Base-by-base conservation (phyloP, 2,113 vertebrate genomes). In the Hippoglossus stenolepis region DNA sequence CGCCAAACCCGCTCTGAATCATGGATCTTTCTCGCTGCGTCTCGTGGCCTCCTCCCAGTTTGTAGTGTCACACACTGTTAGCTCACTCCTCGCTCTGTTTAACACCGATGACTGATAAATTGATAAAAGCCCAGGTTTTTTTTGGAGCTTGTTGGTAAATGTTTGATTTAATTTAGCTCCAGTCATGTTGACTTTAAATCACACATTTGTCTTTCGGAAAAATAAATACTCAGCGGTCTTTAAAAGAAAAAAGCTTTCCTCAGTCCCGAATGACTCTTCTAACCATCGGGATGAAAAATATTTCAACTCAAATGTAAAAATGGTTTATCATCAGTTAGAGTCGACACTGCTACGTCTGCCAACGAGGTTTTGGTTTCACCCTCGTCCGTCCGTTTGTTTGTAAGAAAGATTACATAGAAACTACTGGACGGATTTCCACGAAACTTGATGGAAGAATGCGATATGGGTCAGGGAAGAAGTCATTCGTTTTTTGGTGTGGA, bases 1-100 rank as follows among this genome's bases (percentile, higher is more conserved):
- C 58, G 81, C 71, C 82, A 85, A 85, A 69, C 54, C 47, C 18
- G 2, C 43, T 64, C 70, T 49, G 77, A 80, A 61, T 56, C 65
- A 59, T 38, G 38, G 11, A 35, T 64, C 24, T 43, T 24, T 62
- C 75, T 82, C 18, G 31, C 61, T 49, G 80, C 1, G 56, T 63
- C 79, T 68, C 43, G 56, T 26, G 70, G 56, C 63, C 28, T 74
- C 60, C 23, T 67, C 53, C 15, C 60, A 70, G 69, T 26, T 75
- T 79, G 79, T 21, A 54, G 13, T 65, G 47, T 45, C 77, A 65
- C 70, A 81, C 51, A 43, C 51, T 38, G 21, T 51, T 70, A 72
- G 57, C 64, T 71, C 67, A 40, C 20, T 40, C 63, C 38, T 69
- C 7, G 7, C 70, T 67, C 61, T 43, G 66, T 75, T 65, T 56